A percentile compares a stretch with the other conserved stretches of the same genome.
These are phyloP conservation scores for Rhyzopertha dominica DNA, from an alignment of 1,140 invertebrate genomes.

Conservation along the genomic window DNA sequence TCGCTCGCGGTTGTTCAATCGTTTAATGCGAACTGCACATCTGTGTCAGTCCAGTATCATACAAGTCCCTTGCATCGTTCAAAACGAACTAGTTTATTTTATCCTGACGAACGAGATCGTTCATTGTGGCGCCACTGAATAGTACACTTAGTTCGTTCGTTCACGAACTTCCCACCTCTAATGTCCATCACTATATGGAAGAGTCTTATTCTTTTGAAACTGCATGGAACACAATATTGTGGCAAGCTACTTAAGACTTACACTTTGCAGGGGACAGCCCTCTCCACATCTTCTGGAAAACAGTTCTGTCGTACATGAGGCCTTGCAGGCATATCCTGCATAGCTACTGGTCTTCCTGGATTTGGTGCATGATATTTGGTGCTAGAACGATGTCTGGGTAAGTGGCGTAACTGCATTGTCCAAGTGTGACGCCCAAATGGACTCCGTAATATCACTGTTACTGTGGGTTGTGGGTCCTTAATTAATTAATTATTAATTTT, in stretches of 20 bases:
- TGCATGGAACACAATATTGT: slow-evolving; percentile 14
- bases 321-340: slow-evolving; percentile 61
- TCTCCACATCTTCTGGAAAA: slow-evolving; percentile 79
- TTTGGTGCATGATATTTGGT: slow-evolving; percentile 64
- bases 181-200: too few relatives aligned
- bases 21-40: too few relatives aligned
- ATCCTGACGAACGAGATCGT: too few relatives aligned
- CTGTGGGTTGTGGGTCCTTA: slow-evolving; percentile 67
- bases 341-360: slow-evolving; percentile 72
- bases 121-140: too few relatives aligned
- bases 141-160: too few relatives aligned
- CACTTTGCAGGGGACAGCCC: slow-evolving; percentile 75
- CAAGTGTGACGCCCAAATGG: slow-evolving; percentile 92
- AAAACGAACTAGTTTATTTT: too few relatives aligned
- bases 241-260: too few relatives aligned
- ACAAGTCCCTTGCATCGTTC: too few relatives aligned
- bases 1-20: too few relatives aligned
- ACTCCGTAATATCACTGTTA: slow-evolving; percentile 78
- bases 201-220: too few relatives aligned
- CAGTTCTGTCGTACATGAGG: slow-evolving; percentile 65
- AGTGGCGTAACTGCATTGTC: slow-evolving; percentile 83
- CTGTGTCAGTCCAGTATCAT: too few relatives aligned
- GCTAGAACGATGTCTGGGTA: slow-evolving; percentile 73
- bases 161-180: too few relatives aligned
- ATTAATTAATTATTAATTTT: slow-evolving; percentile 3